Percentiles rank a stretch among this genome's conserved stretches.
These are phyloP conservation scores for Ectemnius continuus DNA, from an alignment of 2,888 invertebrate genomes.

Conservation along the genomic window DNA sequence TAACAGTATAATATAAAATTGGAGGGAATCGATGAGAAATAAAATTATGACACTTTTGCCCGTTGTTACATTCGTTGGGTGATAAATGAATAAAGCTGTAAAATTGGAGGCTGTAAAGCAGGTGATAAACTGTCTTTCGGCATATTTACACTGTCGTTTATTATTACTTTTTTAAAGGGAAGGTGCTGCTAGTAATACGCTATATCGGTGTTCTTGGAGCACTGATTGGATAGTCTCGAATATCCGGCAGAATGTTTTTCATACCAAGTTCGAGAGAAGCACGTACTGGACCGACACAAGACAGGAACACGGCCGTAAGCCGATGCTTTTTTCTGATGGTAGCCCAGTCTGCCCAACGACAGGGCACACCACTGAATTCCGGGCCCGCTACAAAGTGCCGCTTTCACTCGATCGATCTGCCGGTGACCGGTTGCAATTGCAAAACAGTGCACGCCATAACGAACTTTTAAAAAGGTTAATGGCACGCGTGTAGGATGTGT, in stretches of 20 bases:
- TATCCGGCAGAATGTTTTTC: slow-evolving; percentile 7
- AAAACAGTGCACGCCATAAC: slow-evolving; percentile 41
- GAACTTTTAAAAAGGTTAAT: slow-evolving; percentile 49
- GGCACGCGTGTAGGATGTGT: slow-evolving; percentile 51
- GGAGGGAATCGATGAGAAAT: too few relatives aligned
- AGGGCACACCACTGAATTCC: slow-evolving; percentile 38
- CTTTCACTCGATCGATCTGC: slow-evolving; percentile 49
- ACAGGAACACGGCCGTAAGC: slow-evolving; percentile 16
- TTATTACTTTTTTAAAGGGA: too few relatives aligned
- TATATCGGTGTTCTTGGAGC: too few relatives aligned
- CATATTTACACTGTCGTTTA: too few relatives aligned
- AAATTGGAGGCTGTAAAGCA: too few relatives aligned
- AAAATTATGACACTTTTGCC: too few relatives aligned
- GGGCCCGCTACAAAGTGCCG: slow-evolving; percentile 34
- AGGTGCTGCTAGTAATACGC: too few relatives aligned
- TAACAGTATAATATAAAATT: too few relatives aligned
- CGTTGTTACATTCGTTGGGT: too few relatives aligned
- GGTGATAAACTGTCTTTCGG: too few relatives aligned
- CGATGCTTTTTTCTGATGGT: slow-evolving; percentile 4
- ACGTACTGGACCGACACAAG: slow-evolving; percentile 11
- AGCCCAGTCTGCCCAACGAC: neutral
- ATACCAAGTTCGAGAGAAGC: slow-evolving; percentile 9
- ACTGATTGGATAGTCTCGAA: too few relatives aligned
- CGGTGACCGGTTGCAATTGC: slow-evolving; percentile 47
- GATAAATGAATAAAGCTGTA: too few relatives aligned